Base-by-base conservation (phyloP, 1,140 invertebrate genomes). In the Prorops nasuta region DNA sequence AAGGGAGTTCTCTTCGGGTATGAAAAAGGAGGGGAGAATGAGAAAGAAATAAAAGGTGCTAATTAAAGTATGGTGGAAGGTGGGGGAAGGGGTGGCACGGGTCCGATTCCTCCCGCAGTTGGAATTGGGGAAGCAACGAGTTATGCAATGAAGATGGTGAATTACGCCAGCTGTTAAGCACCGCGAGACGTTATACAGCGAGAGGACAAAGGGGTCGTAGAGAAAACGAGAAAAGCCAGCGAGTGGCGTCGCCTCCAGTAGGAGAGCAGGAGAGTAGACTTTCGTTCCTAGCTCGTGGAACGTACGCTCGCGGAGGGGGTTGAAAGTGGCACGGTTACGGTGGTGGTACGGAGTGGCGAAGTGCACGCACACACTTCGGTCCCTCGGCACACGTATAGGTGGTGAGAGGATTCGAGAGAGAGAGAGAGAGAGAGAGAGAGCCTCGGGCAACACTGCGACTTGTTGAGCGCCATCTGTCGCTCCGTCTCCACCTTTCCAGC, bases 381-480 rank as follows among this genome's bases (percentile, higher is more conserved):
- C n/a, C n/a, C n/a, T n/a, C n/a, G n/a, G n/a, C n/a, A 19, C 36
- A 32, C 17, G 44, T 42, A 24, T 37, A 43, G 35, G 20, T 14
- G 24, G 21, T 15, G 24, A 28, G 18, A 32, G 17, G 34, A 36
- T 40, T 7, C 12, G 1, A 10, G 35, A 37, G 17, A 37, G 39
- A 38, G 24, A 18, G 34, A 12, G 32, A 34, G 19, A 28, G 8
- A n/a, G 32, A 6, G 10, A 21, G 35, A 1, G 16, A 42, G 35
- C 38, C 19, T n/a, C 14, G 24, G 44, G 45, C 44, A 46, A 28
- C 22, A 20, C 18, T 35, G 14, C 51, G 59, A 62, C 60, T 62
- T 62, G 60, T 62, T 62, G 60, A 62, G 55, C 55, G 57, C 51
- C 56, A 61, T 62, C 60, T 55, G 59, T 61, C 59, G 54, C 36